These are phyloP conservation scores for Sarcophaga rosellei DNA, from an alignment of 2,888 invertebrate genomes.

Conservation along the genomic window DNA sequence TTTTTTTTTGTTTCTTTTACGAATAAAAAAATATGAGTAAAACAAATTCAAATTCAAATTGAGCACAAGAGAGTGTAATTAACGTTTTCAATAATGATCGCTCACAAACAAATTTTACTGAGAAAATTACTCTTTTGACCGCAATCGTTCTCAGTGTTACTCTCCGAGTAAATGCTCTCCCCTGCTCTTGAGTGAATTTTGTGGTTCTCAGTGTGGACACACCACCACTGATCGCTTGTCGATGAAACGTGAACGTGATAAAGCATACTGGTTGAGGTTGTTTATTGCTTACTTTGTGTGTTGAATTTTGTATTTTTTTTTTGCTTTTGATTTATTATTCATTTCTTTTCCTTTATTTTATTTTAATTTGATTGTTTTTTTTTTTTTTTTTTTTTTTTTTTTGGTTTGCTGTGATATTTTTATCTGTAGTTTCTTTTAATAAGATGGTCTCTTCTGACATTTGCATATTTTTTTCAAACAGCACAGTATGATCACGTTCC, in stretches of 20 bases:
- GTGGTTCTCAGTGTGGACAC: constrained; percentile 13
- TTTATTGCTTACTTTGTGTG: constrained; percentile 16
- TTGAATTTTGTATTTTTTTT: background rate
- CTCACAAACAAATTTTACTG: constrained; percentile 23
- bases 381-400: background rate
- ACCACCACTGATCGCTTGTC: background rate
- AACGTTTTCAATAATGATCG: background rate
- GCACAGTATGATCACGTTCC: constrained; percentile 44
- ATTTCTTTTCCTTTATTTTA: too few relatives aligned
- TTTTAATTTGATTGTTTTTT: too few relatives aligned
- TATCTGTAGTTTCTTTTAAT: background rate
- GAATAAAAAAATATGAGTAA: background rate
- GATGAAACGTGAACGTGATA: constrained; percentile 45
- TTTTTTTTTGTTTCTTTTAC: too few relatives aligned
- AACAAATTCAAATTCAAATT: background rate
- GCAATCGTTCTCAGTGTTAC: constrained; percentile 28
- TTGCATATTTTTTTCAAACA: constrained; percentile 5
- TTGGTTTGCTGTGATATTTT: background rate
- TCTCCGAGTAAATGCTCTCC: background rate
- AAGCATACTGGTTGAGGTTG: constrained; percentile 27
- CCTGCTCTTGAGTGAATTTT: constrained; percentile 45
- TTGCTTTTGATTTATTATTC: background rate
- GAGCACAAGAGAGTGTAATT: constrained; percentile 3
- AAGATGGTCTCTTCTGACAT: background rate
- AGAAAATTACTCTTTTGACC: constrained; percentile 39